phyloP scores from a whole-genome alignment of 2,888 invertebrate species.

The Anagyrus pseudococci region DNA sequence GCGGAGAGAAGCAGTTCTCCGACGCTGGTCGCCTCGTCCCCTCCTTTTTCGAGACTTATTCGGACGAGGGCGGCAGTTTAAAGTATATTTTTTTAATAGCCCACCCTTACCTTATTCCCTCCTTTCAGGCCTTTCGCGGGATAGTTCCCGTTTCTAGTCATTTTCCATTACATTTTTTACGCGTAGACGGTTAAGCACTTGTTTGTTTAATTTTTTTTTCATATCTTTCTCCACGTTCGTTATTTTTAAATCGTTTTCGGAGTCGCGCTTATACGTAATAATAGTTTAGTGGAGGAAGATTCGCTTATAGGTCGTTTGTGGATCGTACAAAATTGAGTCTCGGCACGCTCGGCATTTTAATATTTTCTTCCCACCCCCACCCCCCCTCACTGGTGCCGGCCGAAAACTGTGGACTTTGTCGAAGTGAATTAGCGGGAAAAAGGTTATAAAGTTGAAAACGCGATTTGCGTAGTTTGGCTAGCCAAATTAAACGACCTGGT shows the following conservation, averaged over 20 bases:
- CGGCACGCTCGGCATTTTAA: not conserved
- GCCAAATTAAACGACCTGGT: too few relatives aligned
- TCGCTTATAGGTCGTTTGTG: slow-evolving; percentile 13
- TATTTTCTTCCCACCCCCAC: too few relatives aligned
- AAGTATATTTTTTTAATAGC: slow-evolving; percentile 38
- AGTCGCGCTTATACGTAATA: slow-evolving; percentile 5
- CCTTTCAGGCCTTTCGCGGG: slow-evolving; percentile 5
- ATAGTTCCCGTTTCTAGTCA: slow-evolving; percentile 32
- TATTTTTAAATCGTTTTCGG: slow-evolving; percentile 20
- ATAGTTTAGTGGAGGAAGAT: slow-evolving; percentile 2
- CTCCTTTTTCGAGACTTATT: slow-evolving; percentile 41
- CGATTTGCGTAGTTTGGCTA: too few relatives aligned
- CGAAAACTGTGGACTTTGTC: slow-evolving; percentile 4
- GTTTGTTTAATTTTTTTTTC: too few relatives aligned
- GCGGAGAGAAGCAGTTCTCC: not conserved
- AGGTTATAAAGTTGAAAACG: too few relatives aligned
- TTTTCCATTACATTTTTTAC: slow-evolving; percentile 2
- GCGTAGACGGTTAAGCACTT: slow-evolving; percentile 11
- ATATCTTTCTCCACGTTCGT: not conserved
- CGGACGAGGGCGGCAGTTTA: slow-evolving; percentile 42
- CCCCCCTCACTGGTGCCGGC: not conserved
- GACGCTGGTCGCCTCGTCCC: slow-evolving; percentile 12
- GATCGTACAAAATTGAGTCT: slow-evolving; percentile 27
- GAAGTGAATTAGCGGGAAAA: not conserved
- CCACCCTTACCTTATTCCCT: slow-evolving; percentile 21